Base-by-base conservation (phyloP, 2,113 vertebrate species). In the Apodemus sylvaticus region DNA sequence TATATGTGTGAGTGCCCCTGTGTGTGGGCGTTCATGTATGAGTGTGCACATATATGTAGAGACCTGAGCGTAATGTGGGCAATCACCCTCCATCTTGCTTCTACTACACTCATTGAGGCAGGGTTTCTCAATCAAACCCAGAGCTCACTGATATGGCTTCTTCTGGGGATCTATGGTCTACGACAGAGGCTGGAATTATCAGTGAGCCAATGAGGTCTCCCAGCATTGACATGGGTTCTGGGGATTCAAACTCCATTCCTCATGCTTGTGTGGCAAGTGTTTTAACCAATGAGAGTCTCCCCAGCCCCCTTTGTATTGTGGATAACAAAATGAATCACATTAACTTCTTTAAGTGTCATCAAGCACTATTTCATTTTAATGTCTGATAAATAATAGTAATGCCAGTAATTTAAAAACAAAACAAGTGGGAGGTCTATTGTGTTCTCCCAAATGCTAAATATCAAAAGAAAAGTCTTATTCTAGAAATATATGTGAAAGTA, bases 341-440 rank as follows among this genome's bases (percentile, higher is more conserved):
- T 87, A 71, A 74, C 58, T 82, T 78, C 31, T 95, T 55, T 96
- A 26, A 48, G 3, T 42, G 12, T 79, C 55, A 78, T 1, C 14
- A 88, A 64, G 26, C 48, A 26, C 45, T 39, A 36, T 78, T 92
- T 93, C 20, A 85, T 68, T 53, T 10, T 71, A 26, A n/a, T 81
- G n/a, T 70, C 73, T 78, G 58, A 89, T 71, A 96, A 91, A 76
- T 55, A 60, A 42, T 66, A 55, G 79, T 62, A 91, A 64, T 79
- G 66, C 34, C 14, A 42, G 26, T 51, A 85, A 85, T 85, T 89
- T 78, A 31, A 7, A 78, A 78, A 39, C 70, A 58, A 64, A 86
- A 60, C 14, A 74, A 31, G 55, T 70, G 17, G 53, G 9, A 26
- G 39, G 13, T 8, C 87, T 64, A 34, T 26, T 95, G 34, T 58